phyloP scores from a whole-genome alignment of 2,113 vertebrate genomes.

The Pavo muticus region DNA sequence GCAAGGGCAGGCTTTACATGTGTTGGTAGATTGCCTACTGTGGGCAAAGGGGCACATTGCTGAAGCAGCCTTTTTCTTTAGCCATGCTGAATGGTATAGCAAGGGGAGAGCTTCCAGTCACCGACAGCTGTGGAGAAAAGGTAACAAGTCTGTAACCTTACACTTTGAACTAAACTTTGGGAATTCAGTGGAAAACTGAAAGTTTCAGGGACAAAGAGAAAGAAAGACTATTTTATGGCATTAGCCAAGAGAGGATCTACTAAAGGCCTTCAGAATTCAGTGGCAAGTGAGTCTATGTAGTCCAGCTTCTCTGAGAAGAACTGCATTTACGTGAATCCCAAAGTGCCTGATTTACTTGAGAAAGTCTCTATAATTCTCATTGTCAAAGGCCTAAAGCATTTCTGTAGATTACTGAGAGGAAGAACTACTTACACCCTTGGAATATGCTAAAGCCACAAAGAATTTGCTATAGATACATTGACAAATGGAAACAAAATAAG shows the following conservation, averaged over 20 bases:
- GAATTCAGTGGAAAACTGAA: not conserved
- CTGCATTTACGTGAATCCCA: not conserved
- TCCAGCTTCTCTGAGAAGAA: not conserved
- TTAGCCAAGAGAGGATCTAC: not conserved
- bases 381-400: not conserved
- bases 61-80: not conserved
- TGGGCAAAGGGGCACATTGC: rapidly evolving
- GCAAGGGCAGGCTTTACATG: not conserved
- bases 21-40: not conserved
- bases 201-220: not conserved
- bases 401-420: not conserved
- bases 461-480: rapidly evolving
- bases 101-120: not conserved
- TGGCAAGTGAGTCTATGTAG: not conserved
- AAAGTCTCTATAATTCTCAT: not conserved
- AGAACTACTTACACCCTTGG: not conserved
- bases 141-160: not conserved
- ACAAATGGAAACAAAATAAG: not conserved
- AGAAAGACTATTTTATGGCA: not conserved
- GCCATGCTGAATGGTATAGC: not conserved
- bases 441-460: not conserved
- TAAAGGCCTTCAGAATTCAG: not conserved
- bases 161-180: not conserved
- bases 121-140: not conserved
- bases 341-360: not conserved